phyloP scores from a whole-genome alignment of 2,113 vertebrate species.

The Salvelinus alpinus region DNA sequence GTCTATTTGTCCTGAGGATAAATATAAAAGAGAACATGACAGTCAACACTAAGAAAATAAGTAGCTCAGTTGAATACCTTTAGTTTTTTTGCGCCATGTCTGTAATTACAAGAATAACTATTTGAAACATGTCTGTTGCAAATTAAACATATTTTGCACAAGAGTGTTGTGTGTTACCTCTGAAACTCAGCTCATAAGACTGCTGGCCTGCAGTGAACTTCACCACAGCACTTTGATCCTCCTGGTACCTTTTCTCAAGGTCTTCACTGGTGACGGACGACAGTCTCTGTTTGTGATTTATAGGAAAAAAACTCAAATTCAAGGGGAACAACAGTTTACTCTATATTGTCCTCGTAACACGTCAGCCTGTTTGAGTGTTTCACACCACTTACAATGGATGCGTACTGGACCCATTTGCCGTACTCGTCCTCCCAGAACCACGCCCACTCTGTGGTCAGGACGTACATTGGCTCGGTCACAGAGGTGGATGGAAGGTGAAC shows the following conservation, averaged over 20 bases:
- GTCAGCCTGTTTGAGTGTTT: background rate
- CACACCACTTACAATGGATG: slow-evolving; percentile 31
- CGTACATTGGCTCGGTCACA: slow-evolving; percentile 26
- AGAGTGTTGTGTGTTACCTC: slow-evolving; percentile 6
- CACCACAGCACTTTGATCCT: slow-evolving; percentile 7
- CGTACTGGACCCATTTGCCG: slow-evolving; percentile 44
- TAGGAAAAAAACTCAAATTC: background rate
- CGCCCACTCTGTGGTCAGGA: slow-evolving; percentile 50
- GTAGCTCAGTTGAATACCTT: no score
- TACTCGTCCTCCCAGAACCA: slow-evolving; percentile 57
- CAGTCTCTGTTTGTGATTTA: slow-evolving; percentile 12
- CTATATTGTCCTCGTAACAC: background rate
- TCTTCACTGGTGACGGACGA: slow-evolving; percentile 33
- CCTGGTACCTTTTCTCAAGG: slow-evolving; percentile 35
- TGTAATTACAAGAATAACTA: slow-evolving; percentile 8
- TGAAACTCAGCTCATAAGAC: slow-evolving; percentile 41
- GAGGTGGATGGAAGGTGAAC: slow-evolving; percentile 56
- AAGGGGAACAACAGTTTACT: background rate
- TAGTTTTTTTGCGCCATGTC: slow-evolving; percentile 55
- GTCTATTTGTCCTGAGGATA: slow-evolving; percentile 39
- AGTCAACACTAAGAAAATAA: no score
- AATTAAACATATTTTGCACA: no score
- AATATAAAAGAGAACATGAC: no score
- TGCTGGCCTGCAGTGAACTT: slow-evolving; percentile 26
- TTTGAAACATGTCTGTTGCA: background rate